Evolutionary conservation across 2,888 invertebrate species (phyloP), one percentile per base, ranked within the genome.

Genomic region (Galerucella pusilla): DNA sequence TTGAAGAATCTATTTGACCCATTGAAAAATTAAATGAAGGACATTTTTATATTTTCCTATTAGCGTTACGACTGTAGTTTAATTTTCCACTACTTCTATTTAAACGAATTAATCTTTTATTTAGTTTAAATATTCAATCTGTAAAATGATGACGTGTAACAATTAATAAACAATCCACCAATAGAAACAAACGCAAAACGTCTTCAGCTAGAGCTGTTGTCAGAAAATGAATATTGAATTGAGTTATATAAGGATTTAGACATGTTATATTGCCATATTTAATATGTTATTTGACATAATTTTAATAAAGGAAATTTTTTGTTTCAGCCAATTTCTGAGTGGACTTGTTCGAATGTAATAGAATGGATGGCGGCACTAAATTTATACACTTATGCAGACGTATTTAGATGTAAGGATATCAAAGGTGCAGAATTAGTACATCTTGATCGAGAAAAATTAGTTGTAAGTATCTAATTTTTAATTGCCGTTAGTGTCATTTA

Each of bases 331-430:
- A 89, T 93, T 80, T 88, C 89, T 79, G 91, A 93, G 84, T 94
- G 94, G 94, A 91, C 91, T 57, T 90, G 91, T 71, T 86, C 90
- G 70, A 91, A 93, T 85, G 93, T 94, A 61, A 90, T 92, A 75
- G 93, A 94, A 88, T 94, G 93, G 93, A 92, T 94, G 93, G 92
- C 93, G 71, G 92, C 92, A 68, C 87, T 93, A 75, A 93, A 94
- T 86, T 88, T 94, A 75, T 93, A 92, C 87, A 89, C 92, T 77
- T 93, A 93, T 87, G 91, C 91, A 75, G 93, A 93, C 84, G 89
- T 93, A 76, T 94, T 94, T 88, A 91, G 92, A 83, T 92, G 92
- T 81, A 91, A 92, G 85, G 91, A 92, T 83, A 91, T 94, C 84
- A 92, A 91, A 86, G 94, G 94, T 79, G 88, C 90, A 81, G 92